A percentile compares a stretch with the other conserved stretches of the same genome.
Conservation (phyloP, 2,113 vertebrate genomes). For the Kobus ellipsiprymnus region DNA sequence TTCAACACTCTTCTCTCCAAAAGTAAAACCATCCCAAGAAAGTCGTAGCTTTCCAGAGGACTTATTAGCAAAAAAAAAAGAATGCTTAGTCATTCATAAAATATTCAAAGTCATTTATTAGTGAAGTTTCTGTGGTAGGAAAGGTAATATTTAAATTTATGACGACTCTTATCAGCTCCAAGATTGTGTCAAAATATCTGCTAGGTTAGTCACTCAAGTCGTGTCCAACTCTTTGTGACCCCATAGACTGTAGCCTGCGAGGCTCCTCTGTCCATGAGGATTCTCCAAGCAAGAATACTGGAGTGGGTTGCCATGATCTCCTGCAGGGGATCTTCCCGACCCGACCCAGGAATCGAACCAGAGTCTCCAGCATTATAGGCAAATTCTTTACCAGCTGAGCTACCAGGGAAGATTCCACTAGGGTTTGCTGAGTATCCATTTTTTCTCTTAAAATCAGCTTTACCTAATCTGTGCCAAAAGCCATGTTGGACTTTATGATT, state of each 20-base stretch:
- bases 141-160: slow-evolving; percentile 79
- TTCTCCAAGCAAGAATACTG: not conserved
- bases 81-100: slow-evolving; percentile 73
- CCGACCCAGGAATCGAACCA: not conserved
- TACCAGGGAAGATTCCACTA: not conserved
- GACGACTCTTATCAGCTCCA: slow-evolving; percentile 71
- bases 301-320: not conserved
- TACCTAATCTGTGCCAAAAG: slow-evolving; percentile 72
- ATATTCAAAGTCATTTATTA: slow-evolving; percentile 80
- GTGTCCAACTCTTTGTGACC: not conserved
- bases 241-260: not conserved
- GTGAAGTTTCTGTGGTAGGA: slow-evolving; percentile 63
- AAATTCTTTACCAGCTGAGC: not conserved
- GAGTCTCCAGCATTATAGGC: not conserved
- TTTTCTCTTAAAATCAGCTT: slow-evolving; percentile 74
- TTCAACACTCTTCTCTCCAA: slow-evolving; percentile 67
- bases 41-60: slow-evolving; percentile 54
- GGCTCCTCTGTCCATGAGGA: not conserved
- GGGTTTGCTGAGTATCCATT: slow-evolving; percentile 67
- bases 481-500: slow-evolving; percentile 68
- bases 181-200: slow-evolving; percentile 72
- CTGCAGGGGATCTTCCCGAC: not conserved
- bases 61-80: slow-evolving; percentile 71
- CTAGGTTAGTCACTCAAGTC: not conserved
- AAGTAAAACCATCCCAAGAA: slow-evolving; percentile 55